These are phyloP conservation scores for Camelus bactrianus DNA, from an alignment of 2,113 vertebrate species.

Conservation along the genomic window DNA sequence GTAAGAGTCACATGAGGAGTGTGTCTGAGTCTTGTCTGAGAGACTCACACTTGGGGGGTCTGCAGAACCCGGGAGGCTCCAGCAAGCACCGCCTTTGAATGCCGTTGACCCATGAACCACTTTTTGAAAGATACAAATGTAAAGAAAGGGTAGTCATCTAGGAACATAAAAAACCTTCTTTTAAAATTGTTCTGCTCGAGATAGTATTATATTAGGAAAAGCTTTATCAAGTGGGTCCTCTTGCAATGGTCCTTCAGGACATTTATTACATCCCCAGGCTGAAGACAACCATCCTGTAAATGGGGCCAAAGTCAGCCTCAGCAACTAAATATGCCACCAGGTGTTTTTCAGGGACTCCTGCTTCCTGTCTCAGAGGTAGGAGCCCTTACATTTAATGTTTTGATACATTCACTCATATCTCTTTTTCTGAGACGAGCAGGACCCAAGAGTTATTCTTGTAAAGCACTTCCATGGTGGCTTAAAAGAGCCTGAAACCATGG, in stretches of 20 bases:
- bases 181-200: neutral
- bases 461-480: neutral
- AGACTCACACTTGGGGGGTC: neutral
- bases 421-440: neutral
- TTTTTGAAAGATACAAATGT: neutral
- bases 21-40: neutral
- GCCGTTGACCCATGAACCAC: neutral
- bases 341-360: neutral
- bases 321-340: neutral
- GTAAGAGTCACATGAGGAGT: neutral
- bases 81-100: neutral
- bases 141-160: neutral
- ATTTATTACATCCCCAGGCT: neutral
- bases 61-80: neutral
- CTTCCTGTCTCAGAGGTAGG: neutral
- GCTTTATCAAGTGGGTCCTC: neutral
- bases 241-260: neutral
- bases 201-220: neutral
- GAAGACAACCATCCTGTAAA: neutral
- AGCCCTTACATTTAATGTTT: neutral
- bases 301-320: neutral
- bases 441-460: neutral
- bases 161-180: neutral
- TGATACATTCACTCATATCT: neutral
- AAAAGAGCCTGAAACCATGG: neutral